A percentile compares a stretch with the other conserved stretches of the same genome.
These are phyloP conservation scores for Aleiodes sp. DNA, from an alignment of 1,140 invertebrate species.

Conservation along the genomic window DNA sequence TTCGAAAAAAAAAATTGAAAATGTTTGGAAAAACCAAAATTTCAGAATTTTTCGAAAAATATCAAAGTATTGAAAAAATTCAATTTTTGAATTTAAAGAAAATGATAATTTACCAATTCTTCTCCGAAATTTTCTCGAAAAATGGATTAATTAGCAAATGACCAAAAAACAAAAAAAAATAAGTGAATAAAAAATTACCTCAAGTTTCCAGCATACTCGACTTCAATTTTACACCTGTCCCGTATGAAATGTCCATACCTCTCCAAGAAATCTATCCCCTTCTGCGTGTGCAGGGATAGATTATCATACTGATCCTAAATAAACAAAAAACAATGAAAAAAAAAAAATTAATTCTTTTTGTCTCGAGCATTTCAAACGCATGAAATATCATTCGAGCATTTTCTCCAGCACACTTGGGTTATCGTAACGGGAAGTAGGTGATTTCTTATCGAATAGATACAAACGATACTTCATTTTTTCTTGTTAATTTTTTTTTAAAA, in stretches of 20 bases:
- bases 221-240: slow-evolving; percentile 92
- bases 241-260: slow-evolving; percentile 93
- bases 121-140: no score
- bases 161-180: no score
- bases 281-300: slow-evolving; percentile 92
- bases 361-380: slow-evolving; percentile 4
- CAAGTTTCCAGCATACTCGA: slow-evolving; percentile 95
- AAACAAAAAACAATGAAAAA: slow-evolving; percentile 48
- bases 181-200: slow-evolving; percentile 71
- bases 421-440: slow-evolving; percentile 9
- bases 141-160: no score
- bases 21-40: no score
- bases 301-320: slow-evolving; percentile 98
- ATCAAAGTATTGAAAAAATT: no score
- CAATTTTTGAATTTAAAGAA: background rate
- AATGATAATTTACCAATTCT: no score
- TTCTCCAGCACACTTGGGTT: slow-evolving; percentile 1
- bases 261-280: slow-evolving; percentile 97
- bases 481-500: background rate
- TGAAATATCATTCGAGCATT: background rate
- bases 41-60: no score
- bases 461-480: slow-evolving; percentile 4
- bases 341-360: background rate
- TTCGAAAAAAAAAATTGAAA: no score
- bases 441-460: slow-evolving; percentile 10